Conservation (phyloP, 2,113 vertebrate species). For the Calyptomena viridis region DNA sequence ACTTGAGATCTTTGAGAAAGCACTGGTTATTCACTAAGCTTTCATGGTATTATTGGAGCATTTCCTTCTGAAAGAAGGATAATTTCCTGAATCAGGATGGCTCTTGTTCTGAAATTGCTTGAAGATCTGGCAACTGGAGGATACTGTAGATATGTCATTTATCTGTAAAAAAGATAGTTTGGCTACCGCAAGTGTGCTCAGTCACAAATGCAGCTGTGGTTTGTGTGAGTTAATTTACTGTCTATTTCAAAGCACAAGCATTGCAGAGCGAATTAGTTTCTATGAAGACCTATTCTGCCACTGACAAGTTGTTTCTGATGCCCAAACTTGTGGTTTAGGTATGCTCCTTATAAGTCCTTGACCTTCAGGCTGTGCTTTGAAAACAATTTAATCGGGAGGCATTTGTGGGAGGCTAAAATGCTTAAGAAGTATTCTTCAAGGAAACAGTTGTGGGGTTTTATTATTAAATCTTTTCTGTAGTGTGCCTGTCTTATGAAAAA, state of each 20-base stretch:
- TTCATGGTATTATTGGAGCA: neutral
- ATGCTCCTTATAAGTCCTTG: neutral
- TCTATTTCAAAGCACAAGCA: neutral
- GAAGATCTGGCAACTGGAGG: neutral
- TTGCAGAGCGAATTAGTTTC: neutral
- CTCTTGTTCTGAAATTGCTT: neutral
- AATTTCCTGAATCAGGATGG: neutral
- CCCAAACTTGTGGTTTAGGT: neutral
- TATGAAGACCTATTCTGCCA: neutral
- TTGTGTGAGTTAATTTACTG: neutral
- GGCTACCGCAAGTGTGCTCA: neutral
- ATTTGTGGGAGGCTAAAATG: neutral
- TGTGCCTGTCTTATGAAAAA: neutral
- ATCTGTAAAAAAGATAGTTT: neutral
- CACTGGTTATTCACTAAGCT: neutral
- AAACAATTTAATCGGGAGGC: neutral
- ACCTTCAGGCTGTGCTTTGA: neutral
- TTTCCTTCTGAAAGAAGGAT: neutral
- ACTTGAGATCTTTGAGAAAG: neutral
- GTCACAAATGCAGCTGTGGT: neutral
- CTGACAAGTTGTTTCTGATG: neutral
- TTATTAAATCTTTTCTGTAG: neutral
- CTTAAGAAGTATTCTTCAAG: neutral
- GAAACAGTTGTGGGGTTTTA: neutral
- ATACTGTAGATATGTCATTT: neutral